Evolutionary conservation across 2,888 invertebrate genomes (phyloP).

Genomic region (Amaurobius ferox): DNA sequence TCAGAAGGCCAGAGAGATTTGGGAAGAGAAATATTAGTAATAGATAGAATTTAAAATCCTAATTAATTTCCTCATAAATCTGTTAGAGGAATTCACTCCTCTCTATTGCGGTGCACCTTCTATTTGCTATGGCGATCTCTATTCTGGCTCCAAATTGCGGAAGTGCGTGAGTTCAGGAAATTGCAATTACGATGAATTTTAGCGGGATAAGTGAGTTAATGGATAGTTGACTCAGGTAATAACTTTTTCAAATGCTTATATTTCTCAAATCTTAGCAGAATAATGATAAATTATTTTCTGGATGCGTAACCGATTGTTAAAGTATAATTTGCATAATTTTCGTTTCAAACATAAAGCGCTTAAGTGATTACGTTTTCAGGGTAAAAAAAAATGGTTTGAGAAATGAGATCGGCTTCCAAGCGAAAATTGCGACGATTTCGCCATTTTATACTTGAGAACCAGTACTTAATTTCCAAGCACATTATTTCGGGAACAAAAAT

Average conservation of each 20-base stretch:
- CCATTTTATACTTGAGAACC: no score
- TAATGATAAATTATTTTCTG: no score
- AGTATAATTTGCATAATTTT: no score
- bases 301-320: no score
- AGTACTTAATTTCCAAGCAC: no score
- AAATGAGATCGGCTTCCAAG: no score
- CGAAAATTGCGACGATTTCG: no score
- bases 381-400: no score
- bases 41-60: constrained; percentile 10
- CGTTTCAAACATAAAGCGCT: no score
- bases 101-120: neutral
- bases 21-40: neutral
- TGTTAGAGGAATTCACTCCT: neutral
- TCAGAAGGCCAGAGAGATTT: neutral
- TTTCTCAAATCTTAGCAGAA: no score
- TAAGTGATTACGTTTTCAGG: no score
- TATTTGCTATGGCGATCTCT: neutral
- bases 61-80: constrained; percentile 22
- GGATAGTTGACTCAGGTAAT: neutral
- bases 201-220: neutral
- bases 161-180: neutral
- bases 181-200: neutral
- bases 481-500: no score
- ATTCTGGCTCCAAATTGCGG: neutral
- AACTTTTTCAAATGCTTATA: neutral